Conservation (phyloP, 2,113 vertebrate species). For the Ophthalmolycus amberensis region DNA sequence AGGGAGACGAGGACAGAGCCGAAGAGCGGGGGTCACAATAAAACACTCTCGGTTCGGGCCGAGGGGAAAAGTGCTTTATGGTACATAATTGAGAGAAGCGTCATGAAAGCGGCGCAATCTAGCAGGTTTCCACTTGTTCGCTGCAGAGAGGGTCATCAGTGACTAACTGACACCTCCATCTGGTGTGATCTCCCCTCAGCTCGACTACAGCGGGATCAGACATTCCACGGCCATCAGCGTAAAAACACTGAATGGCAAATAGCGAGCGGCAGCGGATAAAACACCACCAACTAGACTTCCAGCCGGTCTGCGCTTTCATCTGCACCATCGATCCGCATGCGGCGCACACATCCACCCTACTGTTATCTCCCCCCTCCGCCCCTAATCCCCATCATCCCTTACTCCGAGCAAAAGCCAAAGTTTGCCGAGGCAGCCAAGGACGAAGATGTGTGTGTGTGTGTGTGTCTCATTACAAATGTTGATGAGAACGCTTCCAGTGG, state of each 20-base stretch:
- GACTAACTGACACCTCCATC: slow-evolving; percentile 50
- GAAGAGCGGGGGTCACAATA: slow-evolving; percentile 19
- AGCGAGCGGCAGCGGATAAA: slow-evolving; percentile 41
- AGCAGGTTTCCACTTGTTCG: slow-evolving; percentile 22
- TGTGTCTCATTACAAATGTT: slow-evolving; percentile 64
- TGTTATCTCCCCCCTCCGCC: slow-evolving; percentile 20
- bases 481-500: slow-evolving; percentile 47
- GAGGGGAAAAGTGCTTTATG: slow-evolving; percentile 42
- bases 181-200: slow-evolving; percentile 44
- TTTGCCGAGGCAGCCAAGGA: slow-evolving; percentile 50
- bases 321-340: slow-evolving; percentile 54
- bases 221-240: slow-evolving; percentile 41
- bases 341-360: slow-evolving; percentile 39
- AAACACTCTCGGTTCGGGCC: slow-evolving; percentile 16
- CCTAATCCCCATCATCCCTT: slow-evolving; percentile 65
- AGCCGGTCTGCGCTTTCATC: slow-evolving; percentile 42
- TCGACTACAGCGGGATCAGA: slow-evolving; percentile 19
- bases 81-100: slow-evolving; percentile 30
- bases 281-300: slow-evolving; percentile 38
- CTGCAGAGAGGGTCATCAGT: slow-evolving; percentile 36
- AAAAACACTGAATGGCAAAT: slow-evolving; percentile 43
- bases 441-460: neutral
- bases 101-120: slow-evolving; percentile 48
- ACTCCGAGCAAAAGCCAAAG: slow-evolving; percentile 49
- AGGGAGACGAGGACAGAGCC: slow-evolving; percentile 26